Percentiles rank a stretch among this genome's conserved stretches.
These are phyloP conservation scores for Lordiphosa collinella DNA, from an alignment of 1,140 invertebrate species.

Conservation along the genomic window DNA sequence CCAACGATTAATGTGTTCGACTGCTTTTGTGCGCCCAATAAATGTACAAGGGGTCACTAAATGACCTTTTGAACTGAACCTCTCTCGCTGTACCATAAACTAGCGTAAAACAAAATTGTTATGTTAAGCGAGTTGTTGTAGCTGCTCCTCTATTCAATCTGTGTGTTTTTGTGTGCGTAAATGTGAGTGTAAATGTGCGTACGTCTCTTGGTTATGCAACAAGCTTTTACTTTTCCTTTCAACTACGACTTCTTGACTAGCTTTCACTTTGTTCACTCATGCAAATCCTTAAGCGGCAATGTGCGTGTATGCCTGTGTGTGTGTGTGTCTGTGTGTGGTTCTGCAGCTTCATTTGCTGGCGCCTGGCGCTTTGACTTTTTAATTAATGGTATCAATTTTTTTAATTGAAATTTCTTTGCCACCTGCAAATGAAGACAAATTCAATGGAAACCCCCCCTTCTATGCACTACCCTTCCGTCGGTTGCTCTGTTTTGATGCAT, in stretches of 20 bases:
- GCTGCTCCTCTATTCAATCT: not conserved
- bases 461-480: not conserved
- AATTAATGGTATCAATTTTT: slow-evolving; percentile 23
- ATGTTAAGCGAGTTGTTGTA: too few species aligned
- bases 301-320: not conserved
- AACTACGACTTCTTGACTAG: not conserved
- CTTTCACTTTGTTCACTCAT: slow-evolving; percentile 16
- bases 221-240: slow-evolving; percentile 6
- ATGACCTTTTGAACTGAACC: too few species aligned
- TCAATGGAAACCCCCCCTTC: too few species aligned
- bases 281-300: slow-evolving; percentile 1
- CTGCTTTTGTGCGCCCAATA: too few species aligned
- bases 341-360: slow-evolving; percentile 5
- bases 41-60: too few species aligned
- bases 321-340: not conserved
- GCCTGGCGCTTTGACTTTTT: slow-evolving; percentile 17
- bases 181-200: not conserved
- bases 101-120: too few species aligned
- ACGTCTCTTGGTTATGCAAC: not conserved
- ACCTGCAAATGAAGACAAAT: slow-evolving; percentile 6
- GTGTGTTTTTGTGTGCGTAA: too few species aligned
- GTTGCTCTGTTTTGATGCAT: not conserved
- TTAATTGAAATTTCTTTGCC: slow-evolving; percentile 16
- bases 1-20: too few species aligned
- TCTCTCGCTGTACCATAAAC: too few species aligned